Evolutionary conservation across 1,140 invertebrate species (phyloP).

Genomic region (Drosophila pachea): DNA sequence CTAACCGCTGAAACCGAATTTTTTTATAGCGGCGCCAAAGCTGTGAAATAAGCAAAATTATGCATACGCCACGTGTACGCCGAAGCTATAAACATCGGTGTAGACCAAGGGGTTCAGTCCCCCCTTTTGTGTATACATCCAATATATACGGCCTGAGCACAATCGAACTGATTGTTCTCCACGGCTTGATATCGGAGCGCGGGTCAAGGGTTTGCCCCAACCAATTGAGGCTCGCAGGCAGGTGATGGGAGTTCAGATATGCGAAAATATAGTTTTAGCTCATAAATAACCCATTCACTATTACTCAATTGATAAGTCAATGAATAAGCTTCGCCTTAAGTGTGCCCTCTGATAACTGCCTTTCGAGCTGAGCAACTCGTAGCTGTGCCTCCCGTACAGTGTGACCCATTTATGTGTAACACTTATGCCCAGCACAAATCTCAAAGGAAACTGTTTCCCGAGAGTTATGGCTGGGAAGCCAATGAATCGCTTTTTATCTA

Average conservation of each 20-base stretch:
- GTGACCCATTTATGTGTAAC: background rate
- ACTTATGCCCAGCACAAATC: background rate
- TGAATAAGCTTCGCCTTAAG: background rate
- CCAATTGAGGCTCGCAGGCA: background rate
- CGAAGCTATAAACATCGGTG: background rate
- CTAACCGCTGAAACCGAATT: background rate
- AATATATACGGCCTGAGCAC: background rate
- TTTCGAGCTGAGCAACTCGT: background rate
- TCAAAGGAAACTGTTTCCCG: background rate
- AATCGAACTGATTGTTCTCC: background rate
- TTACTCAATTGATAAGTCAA: too few relatives aligned
- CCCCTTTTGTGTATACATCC: too few relatives aligned
- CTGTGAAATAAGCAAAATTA: slow-evolving; percentile 10
- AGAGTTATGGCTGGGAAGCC: background rate
- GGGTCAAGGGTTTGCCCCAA: background rate
- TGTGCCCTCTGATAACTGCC: background rate
- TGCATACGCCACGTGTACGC: slow-evolving; percentile 29
- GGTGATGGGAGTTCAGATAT: background rate
- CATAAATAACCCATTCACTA: background rate
- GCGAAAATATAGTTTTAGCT: background rate
- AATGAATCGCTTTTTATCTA: background rate
- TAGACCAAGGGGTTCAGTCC: too few relatives aligned
- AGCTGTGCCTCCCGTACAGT: background rate
- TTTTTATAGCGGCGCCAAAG: slow-evolving; percentile 1
- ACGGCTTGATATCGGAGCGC: background rate